Percentiles rank a stretch among this genome's conserved stretches.
Conservation (phyloP, 92 coral and sea anemone species). For the Zoanthus sociatus region DNA sequence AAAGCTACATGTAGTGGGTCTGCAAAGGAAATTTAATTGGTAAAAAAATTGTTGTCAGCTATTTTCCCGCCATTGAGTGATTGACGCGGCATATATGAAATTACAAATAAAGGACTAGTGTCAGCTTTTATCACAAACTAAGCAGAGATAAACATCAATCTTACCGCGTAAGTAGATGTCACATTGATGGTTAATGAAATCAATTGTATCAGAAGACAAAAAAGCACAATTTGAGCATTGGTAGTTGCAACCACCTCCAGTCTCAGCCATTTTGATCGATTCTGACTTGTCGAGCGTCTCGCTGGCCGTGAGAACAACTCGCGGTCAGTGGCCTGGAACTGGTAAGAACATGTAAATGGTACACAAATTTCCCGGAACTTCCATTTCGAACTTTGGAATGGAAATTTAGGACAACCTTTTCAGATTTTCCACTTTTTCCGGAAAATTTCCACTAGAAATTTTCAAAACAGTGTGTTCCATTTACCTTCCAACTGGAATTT, state of each 20-base stretch:
- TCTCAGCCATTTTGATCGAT: conserved; percentile 35
- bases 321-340: conserved; percentile 47
- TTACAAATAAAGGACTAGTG: conserved; percentile 26
- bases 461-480: conserved; percentile 36
- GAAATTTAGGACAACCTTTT: conserved; percentile 44
- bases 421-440: conserved; percentile 32
- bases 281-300: conserved; percentile 36
- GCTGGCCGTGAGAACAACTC: conserved; percentile 46
- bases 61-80: neutral
- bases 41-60: conserved; percentile 20
- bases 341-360: conserved; percentile 43
- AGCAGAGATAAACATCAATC: conserved; percentile 2
- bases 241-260: conserved; percentile 43
- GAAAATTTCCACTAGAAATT: conserved; percentile 38
- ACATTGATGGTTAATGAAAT: conserved; percentile 18
- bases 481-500: conserved; percentile 41
- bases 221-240: conserved; percentile 44
- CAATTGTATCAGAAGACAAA: conserved; percentile 37
- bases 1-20: conserved; percentile 32
- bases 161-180: conserved; percentile 11
- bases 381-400: conserved; percentile 50
- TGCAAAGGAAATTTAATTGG: conserved; percentile 40
- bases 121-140: conserved; percentile 14
- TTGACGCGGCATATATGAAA: conserved; percentile 21
- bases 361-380: conserved; percentile 49